A percentile compares a stretch with the other conserved stretches of the same genome.
Evolutionary conservation across 2,888 invertebrate species (phyloP).

Genomic region (Neocrepidodera transversa): DNA sequence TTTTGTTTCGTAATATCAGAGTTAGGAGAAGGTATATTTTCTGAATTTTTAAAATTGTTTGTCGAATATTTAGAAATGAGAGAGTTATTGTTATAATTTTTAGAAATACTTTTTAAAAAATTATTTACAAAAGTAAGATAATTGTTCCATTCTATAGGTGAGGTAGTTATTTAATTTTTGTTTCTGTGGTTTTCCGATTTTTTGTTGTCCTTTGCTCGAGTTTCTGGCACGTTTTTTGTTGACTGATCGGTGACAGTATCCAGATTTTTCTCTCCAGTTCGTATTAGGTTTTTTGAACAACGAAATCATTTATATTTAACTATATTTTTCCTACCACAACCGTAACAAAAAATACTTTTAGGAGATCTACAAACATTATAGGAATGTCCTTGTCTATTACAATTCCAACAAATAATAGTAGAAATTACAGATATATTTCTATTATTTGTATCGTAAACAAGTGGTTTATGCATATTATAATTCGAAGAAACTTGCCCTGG

Average conservation of each 20-base stretch:
- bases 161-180: background rate
- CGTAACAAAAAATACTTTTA: conserved; percentile 3
- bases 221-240: background rate
- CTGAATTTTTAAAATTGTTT: background rate
- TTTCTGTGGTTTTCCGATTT: background rate
- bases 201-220: background rate
- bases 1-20: no score
- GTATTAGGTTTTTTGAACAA: background rate
- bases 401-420: background rate
- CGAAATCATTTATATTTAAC: background rate
- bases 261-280: background rate
- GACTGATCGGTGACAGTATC: background rate
- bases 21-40: no score
- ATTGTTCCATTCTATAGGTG: background rate
- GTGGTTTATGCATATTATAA: background rate
- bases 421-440: background rate
- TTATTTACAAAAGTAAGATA: background rate
- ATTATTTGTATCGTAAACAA: background rate
- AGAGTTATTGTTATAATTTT: background rate
- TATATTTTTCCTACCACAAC: conserved; percentile 4
- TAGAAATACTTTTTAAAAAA: background rate
- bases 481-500: background rate
- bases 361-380: conserved; percentile 4
- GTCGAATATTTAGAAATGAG: background rate
- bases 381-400: background rate